Conservation (phyloP, 2,797 vertebrate species). For the Myripristis murdjan region DNA sequence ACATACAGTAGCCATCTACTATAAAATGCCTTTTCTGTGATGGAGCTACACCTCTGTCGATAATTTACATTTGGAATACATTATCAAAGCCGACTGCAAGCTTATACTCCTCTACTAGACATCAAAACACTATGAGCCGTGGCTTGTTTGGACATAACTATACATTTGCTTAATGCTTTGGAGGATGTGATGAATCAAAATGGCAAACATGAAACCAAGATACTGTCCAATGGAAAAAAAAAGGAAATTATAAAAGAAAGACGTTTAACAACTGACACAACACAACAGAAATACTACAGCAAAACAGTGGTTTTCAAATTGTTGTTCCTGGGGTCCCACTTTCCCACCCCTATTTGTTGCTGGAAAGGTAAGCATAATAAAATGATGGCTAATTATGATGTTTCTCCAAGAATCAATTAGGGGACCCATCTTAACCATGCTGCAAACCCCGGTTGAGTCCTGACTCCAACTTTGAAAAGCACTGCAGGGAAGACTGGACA, state of each 20-base stretch:
- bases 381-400: neutral
- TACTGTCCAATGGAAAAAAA: neutral
- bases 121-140: neutral
- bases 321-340: neutral
- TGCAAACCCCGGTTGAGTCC: neutral
- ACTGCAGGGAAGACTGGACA: slow-evolving; percentile 1
- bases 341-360: neutral
- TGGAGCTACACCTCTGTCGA: too few relatives aligned
- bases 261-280: slow-evolving; percentile 9
- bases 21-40: neutral
- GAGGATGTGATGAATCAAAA: neutral
- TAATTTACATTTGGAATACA: neutral
- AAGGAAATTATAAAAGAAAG: slow-evolving; percentile 5
- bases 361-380: neutral
- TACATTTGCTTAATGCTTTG: neutral
- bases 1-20: neutral
- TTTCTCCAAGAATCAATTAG: neutral
- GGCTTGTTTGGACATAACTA: neutral
- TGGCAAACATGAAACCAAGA: neutral
- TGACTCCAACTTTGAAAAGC: slow-evolving; percentile 33
- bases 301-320: slow-evolving; percentile 36
- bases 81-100: neutral
- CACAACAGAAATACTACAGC: neutral
- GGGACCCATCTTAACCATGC: neutral
- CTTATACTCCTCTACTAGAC: neutral